Evolutionary conservation across 2,888 invertebrate genomes (phyloP).

Genomic region (Drosophila neutralis): DNA sequence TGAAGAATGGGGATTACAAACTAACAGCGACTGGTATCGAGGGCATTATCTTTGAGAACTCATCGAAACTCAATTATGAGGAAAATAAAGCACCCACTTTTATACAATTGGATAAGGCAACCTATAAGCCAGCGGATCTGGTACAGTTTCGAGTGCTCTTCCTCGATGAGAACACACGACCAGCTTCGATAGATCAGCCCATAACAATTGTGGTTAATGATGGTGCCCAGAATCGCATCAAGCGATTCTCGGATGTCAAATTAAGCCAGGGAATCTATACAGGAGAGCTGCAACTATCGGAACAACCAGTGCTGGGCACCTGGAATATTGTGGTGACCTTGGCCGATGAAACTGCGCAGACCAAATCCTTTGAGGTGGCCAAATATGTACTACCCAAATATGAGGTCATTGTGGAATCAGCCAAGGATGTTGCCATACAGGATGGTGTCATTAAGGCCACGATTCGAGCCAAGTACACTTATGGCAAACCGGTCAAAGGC

Average conservation of each 20-base stretch:
- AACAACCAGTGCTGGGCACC: conserved; percentile 93
- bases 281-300: conserved; percentile 91
- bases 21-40: conserved; percentile 86
- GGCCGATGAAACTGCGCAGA: conserved; percentile 75
- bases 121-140: conserved; percentile 94
- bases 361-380: conserved; percentile 88
- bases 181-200: conserved; percentile 84
- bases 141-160: conserved; percentile 91
- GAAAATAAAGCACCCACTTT: conserved; percentile 90
- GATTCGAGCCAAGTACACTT: conserved; percentile 94
- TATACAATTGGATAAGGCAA: conserved; percentile 95
- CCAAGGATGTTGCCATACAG: conserved; percentile 92
- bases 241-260: conserved; percentile 90
- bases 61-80: conserved; percentile 90
- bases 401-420: conserved; percentile 93
- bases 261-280: conserved; percentile 91
- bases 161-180: conserved; percentile 90
- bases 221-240: conserved; percentile 91
- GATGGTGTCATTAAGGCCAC: conserved; percentile 92
- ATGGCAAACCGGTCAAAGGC: conserved; percentile 94
- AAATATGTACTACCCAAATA: conserved; percentile 97
- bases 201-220: conserved; percentile 85
- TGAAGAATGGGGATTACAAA: conserved; percentile 75
- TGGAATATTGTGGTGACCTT: conserved; percentile 92
- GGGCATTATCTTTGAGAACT: conserved; percentile 90